A percentile compares a stretch with the other conserved stretches of the same genome.
These are phyloP conservation scores for Myocastor coypus DNA, from an alignment of 2,113 vertebrate genomes.

Conservation along the genomic window DNA sequence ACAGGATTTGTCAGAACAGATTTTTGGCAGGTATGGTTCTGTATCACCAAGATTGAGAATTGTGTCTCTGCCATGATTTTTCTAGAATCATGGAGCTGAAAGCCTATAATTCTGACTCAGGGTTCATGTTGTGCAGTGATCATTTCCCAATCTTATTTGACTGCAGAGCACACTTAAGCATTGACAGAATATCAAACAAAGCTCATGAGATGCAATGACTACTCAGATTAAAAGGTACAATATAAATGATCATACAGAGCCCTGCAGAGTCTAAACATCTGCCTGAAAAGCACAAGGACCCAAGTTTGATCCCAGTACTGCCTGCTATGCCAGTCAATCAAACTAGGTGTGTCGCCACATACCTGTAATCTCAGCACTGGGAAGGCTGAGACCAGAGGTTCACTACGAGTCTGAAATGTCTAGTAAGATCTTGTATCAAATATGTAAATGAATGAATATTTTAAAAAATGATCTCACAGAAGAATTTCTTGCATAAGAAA, in stretches of 20 bases:
- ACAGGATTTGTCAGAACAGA: background rate
- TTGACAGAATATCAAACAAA: slow-evolving; percentile 67
- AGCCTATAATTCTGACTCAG: background rate
- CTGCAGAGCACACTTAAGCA: slow-evolving; percentile 56
- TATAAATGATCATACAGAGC: slow-evolving; percentile 53
- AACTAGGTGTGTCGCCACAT: too few species aligned
- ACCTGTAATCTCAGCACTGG: too few species aligned
- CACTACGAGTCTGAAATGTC: too few species aligned
- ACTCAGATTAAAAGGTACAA: slow-evolving; percentile 69
- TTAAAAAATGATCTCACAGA: slow-evolving; percentile 50
- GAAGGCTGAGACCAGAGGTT: too few species aligned
- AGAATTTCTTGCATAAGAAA: slow-evolving; percentile 53
- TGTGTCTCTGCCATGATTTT: background rate
- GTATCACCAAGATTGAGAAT: background rate
- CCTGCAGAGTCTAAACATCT: too few species aligned
- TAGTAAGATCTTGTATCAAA: too few species aligned
- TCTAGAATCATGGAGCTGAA: background rate
- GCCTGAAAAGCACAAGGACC: too few species aligned
- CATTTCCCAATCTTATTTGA: slow-evolving; percentile 48
- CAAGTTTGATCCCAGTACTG: too few species aligned
- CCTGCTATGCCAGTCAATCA: too few species aligned
- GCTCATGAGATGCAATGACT: slow-evolving; percentile 67
- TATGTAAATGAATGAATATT: too few species aligned
- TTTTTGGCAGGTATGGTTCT: background rate
- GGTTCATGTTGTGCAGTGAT: slow-evolving; percentile 27